Evolutionary conservation across 2,888 invertebrate genomes (phyloP).

Genomic region (Sphinx pinastri): DNA sequence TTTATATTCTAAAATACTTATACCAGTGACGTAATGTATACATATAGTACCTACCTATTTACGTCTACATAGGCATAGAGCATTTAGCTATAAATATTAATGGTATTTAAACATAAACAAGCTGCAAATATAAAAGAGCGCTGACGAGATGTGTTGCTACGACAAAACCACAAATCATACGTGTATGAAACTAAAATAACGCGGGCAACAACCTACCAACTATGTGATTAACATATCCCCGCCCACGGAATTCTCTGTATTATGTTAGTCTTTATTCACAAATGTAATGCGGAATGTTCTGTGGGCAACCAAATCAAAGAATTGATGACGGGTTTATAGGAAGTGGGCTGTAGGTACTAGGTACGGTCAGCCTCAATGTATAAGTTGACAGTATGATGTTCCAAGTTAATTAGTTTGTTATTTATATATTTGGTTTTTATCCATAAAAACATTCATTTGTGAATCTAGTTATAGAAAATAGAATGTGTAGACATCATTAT

Average conservation of each 20-base stretch:
- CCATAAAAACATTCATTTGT: too few relatives aligned
- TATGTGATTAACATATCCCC: slow-evolving; percentile 24
- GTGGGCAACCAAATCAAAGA: neutral
- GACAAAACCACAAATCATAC: slow-evolving; percentile 26
- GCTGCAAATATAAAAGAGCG: slow-evolving; percentile 36
- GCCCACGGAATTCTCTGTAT: slow-evolving; percentile 16
- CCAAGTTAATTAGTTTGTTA: too few relatives aligned
- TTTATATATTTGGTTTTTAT: too few relatives aligned
- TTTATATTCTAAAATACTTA: neutral
- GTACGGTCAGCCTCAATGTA: too few relatives aligned
- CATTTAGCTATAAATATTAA: neutral
- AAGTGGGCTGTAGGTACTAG: neutral
- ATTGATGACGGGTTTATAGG: neutral
- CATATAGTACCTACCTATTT: neutral
- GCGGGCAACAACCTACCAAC: slow-evolving; percentile 18
- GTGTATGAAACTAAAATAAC: slow-evolving; percentile 14
- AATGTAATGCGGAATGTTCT: slow-evolving; percentile 17
- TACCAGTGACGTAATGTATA: neutral
- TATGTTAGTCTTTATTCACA: neutral
- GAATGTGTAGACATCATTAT: too few relatives aligned
- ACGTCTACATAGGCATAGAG: neutral
- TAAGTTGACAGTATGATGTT: too few relatives aligned
- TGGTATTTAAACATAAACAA: neutral
- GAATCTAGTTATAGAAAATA: too few relatives aligned
- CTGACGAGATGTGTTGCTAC: slow-evolving; percentile 31